These are phyloP conservation scores for Scotopteryx bipunctaria DNA, from an alignment of 2,888 invertebrate species.

Conservation along the genomic window DNA sequence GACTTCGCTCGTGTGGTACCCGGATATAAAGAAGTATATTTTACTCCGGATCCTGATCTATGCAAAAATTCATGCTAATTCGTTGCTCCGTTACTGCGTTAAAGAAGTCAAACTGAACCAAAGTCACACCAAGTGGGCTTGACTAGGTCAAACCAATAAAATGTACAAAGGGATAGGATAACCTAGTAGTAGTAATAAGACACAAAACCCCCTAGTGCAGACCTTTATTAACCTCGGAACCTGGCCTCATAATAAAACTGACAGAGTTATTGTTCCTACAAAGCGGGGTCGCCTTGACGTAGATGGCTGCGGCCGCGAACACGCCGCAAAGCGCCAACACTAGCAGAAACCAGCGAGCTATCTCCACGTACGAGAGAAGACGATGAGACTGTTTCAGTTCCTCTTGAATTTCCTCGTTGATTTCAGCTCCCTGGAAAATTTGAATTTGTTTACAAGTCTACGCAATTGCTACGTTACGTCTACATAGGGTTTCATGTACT, in stretches of 20 bases:
- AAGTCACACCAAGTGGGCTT: too few relatives aligned
- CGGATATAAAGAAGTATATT: too few relatives aligned
- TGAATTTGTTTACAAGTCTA: too few relatives aligned
- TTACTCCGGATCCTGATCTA: too few relatives aligned
- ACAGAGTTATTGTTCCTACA: constrained; percentile 65
- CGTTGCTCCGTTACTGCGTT: too few relatives aligned
- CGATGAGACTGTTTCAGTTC: constrained; percentile 63
- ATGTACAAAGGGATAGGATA: too few relatives aligned
- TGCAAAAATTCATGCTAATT: too few relatives aligned
- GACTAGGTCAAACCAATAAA: too few relatives aligned
- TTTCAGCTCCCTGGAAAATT: constrained; percentile 68
- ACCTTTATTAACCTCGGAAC: constrained; percentile 59
- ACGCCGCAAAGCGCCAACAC: constrained; percentile 48
- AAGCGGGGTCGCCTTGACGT: constrained; percentile 51
- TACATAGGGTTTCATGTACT: too few relatives aligned
- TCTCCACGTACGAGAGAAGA: constrained; percentile 62
- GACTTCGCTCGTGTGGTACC: too few relatives aligned
- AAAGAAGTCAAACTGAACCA: too few relatives aligned
- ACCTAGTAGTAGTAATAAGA: constrained; percentile 28
- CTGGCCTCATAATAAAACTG: constrained; percentile 64
- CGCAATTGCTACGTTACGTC: too few relatives aligned
- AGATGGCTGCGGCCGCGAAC: constrained; percentile 40
- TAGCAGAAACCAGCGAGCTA: constrained; percentile 70
- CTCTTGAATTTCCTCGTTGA: constrained; percentile 57
- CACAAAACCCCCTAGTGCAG: constrained; percentile 32